These are phyloP conservation scores for Macrostomum lignano DNA, from an alignment of 1,140 invertebrate genomes.

Conservation along the genomic window DNA sequence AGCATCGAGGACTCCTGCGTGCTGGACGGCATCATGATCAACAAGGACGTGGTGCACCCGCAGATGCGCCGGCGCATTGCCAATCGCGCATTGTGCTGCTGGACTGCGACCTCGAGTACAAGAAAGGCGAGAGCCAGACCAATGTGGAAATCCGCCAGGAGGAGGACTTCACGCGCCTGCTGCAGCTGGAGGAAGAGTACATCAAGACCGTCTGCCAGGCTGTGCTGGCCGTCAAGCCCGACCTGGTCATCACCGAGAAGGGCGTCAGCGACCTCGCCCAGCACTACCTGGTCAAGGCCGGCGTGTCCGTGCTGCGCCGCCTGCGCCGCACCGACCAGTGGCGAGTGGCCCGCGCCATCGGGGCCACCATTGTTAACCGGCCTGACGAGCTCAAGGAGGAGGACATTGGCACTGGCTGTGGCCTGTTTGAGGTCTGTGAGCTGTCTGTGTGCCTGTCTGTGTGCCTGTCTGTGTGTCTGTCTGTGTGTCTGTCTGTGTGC, in stretches of 20 bases:
- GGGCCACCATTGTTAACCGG: conserved; percentile 79
- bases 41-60: conserved; percentile 90
- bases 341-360: conserved; percentile 66
- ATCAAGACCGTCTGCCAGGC: conserved; percentile 70
- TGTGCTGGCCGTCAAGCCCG: conserved; percentile 72
- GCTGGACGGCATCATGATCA: conserved; percentile 81
- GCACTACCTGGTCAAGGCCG: conserved; percentile 40
- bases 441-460: no score
- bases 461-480: no score
- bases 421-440: conserved; percentile 81
- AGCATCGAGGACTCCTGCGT: conserved; percentile 73
- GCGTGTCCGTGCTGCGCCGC: conserved; percentile 64
- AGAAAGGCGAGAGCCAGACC: conserved; percentile 58
- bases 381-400: conserved; percentile 76
- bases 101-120: conserved; percentile 86
- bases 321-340: conserved; percentile 88
- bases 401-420: conserved; percentile 74
- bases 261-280: conserved; percentile 49
- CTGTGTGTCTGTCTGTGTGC: no score
- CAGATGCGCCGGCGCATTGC: conserved; percentile 79
- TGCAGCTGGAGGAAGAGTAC: conserved; percentile 61
- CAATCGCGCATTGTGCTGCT: conserved; percentile 77
- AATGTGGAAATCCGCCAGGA: conserved; percentile 84
- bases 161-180: conserved; percentile 49
- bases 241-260: conserved; percentile 89